Conservation (phyloP, 2,113 vertebrate genomes). For the Pao palembangensis region DNA sequence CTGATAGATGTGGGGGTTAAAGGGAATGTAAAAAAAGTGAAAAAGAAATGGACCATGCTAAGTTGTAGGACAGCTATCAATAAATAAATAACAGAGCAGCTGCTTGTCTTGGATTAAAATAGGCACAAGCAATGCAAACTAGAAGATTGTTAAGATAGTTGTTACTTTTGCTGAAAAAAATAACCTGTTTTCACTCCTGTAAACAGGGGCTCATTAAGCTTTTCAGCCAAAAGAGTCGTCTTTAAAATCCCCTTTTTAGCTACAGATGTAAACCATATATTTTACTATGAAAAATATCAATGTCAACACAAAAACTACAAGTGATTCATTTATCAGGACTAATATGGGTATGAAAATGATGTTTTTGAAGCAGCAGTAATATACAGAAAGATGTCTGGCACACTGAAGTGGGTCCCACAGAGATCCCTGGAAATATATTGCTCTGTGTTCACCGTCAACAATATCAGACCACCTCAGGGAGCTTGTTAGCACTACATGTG, state of each 20-base stretch:
- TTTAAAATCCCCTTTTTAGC: conserved; percentile 1
- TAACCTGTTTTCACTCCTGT: too few species aligned
- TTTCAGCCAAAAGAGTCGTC: neutral
- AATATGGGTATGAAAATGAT: conserved; percentile 33
- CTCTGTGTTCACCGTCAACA: conserved; percentile 57
- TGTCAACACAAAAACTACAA: conserved; percentile 29
- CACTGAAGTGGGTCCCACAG: conserved; percentile 47
- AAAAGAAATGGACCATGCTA: conserved; percentile 41
- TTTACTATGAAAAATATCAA: conserved; percentile 21
- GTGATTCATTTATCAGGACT: conserved; percentile 30
- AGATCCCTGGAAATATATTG: conserved; percentile 59
- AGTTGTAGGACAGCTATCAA: too few species aligned
- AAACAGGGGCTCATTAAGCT: too few species aligned
- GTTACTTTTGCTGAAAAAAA: too few species aligned
- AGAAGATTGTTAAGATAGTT: neutral
- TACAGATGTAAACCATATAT: neutral
- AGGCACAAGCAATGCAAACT: conserved; percentile 10
- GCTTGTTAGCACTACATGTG: conserved; percentile 65
- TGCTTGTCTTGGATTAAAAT: conserved; percentile 19
- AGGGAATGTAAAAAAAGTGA: conserved; percentile 62
- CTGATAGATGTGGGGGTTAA: conserved; percentile 54
- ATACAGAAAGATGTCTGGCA: conserved; percentile 30
- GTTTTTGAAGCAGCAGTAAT: conserved; percentile 34
- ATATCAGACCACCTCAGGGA: conserved; percentile 59
- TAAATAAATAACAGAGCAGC: too few species aligned